These are phyloP conservation scores for Dromas ardeola DNA, from an alignment of 2,113 vertebrate species.

Conservation along the genomic window DNA sequence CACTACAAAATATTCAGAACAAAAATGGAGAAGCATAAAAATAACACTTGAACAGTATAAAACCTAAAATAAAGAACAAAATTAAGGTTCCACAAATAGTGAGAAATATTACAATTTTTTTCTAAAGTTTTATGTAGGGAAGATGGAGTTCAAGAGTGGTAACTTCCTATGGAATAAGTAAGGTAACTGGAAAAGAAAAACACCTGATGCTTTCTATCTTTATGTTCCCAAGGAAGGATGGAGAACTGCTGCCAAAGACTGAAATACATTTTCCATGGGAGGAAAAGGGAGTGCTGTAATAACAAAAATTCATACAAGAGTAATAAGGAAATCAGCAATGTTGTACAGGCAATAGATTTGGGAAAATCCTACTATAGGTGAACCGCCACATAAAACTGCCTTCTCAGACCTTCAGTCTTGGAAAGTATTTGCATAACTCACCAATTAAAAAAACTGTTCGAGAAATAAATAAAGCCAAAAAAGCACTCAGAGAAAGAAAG, in stretches of 20 bases:
- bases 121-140: not conserved
- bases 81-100: not conserved
- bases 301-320: conserved; percentile 21
- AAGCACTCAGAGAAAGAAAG: not conserved
- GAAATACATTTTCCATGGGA: conserved; percentile 67
- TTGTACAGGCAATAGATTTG: not conserved
- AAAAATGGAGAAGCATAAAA: not conserved
- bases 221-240: conserved; percentile 28
- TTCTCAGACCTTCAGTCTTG: not conserved
- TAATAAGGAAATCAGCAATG: conserved; percentile 27
- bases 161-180: not conserved
- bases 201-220: conserved; percentile 2
- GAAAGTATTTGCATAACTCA: not conserved
- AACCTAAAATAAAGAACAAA: not conserved
- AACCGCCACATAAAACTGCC: not conserved
- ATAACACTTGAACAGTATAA: not conserved
- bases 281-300: conserved; percentile 62
- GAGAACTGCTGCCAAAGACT: conserved; percentile 47
- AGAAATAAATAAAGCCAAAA: not conserved
- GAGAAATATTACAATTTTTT: not conserved
- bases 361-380: not conserved
- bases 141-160: not conserved
- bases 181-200: not conserved
- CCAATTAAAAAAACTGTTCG: not conserved
- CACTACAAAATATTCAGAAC: not conserved